Conservation (phyloP, 2,888 invertebrate species). For the Trisateles emortualis region DNA sequence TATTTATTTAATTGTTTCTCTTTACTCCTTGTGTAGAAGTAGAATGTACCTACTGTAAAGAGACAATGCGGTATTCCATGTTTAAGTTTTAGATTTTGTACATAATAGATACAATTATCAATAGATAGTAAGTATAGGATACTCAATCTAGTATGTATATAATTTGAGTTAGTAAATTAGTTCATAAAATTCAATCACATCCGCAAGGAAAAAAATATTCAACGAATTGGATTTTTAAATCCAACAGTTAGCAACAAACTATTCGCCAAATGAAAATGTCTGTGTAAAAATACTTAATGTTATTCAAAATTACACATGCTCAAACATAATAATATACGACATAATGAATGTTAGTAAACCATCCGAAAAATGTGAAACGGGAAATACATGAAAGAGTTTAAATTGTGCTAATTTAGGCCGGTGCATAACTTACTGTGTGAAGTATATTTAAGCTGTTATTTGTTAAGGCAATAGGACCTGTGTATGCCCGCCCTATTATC, state of each 20-base stretch:
- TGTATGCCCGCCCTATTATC: background rate
- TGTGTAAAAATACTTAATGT: conserved; percentile 19
- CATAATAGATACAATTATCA: too few species aligned
- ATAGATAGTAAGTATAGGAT: too few species aligned
- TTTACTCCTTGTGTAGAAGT: too few species aligned
- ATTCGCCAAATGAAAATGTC: background rate
- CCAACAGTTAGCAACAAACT: background rate
- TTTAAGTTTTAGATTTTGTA: too few species aligned
- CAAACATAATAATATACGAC: conserved; percentile 15
- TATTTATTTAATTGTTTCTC: too few species aligned
- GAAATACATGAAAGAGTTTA: conserved; percentile 21
- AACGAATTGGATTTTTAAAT: too few species aligned
- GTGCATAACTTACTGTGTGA: conserved; percentile 7
- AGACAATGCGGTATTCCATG: too few species aligned
- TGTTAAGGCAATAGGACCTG: background rate
- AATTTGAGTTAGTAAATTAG: background rate
- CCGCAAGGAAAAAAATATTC: too few species aligned
- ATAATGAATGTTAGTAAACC: conserved; percentile 24
- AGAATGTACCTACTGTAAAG: too few species aligned
- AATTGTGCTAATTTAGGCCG: conserved; percentile 27
- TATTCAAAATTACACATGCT: conserved; percentile 23
- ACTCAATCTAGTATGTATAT: too few species aligned
- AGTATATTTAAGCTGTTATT: background rate
- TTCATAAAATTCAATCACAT: too few species aligned
- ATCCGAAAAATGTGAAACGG: conserved; percentile 37